A percentile compares a stretch with the other conserved stretches of the same genome.
phyloP scores from a whole-genome alignment of 2,113 vertebrate species.

The Dendrocopos noguchii region DNA sequence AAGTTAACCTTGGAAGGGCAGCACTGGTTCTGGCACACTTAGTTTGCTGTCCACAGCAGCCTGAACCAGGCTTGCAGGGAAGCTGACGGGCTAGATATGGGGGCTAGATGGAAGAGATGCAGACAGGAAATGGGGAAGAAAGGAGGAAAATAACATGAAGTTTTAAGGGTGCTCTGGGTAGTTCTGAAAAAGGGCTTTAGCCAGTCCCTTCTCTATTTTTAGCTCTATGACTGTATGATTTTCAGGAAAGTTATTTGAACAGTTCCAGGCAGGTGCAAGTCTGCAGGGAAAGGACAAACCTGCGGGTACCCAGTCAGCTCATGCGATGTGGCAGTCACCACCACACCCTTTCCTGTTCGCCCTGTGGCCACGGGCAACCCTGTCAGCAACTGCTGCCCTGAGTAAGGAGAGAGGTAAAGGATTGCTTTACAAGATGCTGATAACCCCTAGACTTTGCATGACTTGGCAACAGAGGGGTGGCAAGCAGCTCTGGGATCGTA shows the following conservation, averaged over 20 bases:
- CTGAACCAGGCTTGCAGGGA: background rate
- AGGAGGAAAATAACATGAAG: background rate
- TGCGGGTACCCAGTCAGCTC: background rate
- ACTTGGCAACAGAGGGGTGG: background rate
- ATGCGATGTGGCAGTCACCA: background rate
- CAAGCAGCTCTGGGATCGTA: fast-evolving
- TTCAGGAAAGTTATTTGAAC: background rate
- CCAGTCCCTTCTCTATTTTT: background rate
- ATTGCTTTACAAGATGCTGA: background rate
- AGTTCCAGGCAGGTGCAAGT: background rate
- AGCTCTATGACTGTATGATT: background rate
- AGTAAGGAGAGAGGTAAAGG: background rate
- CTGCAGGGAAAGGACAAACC: background rate
- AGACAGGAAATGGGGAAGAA: background rate
- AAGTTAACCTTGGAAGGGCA: background rate
- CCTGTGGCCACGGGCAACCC: background rate
- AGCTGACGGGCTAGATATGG: background rate
- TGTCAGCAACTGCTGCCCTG: background rate
- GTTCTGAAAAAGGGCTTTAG: background rate
- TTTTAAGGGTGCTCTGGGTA: background rate
- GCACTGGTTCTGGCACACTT: background rate
- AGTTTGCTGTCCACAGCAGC: background rate
- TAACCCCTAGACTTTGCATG: fast-evolving
- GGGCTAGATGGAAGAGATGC: background rate
- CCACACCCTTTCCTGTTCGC: conserved; percentile 12